Conservation (phyloP, 2,797 vertebrate genomes). For the Acanthurus tractus region DNA sequence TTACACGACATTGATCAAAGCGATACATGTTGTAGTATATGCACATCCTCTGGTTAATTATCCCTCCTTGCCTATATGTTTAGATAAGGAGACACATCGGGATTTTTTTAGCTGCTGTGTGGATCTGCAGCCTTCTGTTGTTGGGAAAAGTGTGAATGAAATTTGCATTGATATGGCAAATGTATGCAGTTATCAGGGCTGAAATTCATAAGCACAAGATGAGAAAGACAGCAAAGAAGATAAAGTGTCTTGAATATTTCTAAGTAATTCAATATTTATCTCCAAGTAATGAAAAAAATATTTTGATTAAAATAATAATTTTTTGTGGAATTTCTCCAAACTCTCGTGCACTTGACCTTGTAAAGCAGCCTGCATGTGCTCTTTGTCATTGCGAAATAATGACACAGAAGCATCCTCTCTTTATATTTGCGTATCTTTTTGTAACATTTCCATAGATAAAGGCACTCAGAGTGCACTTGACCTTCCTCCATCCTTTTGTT, state of each 20-base stretch:
- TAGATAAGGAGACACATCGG: constrained; percentile 21
- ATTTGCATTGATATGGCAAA: constrained; percentile 25
- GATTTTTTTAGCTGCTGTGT: constrained; percentile 13
- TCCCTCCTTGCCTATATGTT: constrained; percentile 33
- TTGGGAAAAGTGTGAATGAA: constrained; percentile 2
- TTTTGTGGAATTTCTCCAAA: constrained; percentile 14
- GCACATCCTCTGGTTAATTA: constrained; percentile 38
- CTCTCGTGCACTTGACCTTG: constrained; percentile 15
- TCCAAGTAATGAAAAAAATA: not conserved
- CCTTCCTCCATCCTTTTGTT: constrained; percentile 6
- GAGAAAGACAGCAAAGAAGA: not conserved
- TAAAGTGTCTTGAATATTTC: not conserved
- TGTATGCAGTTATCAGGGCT: not conserved
- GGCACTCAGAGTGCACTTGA: constrained; percentile 38
- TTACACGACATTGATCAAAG: constrained; percentile 50
- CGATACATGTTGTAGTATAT: constrained; percentile 41
- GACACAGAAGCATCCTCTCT: constrained; percentile 3
- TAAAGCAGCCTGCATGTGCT: not conserved
- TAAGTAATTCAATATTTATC: not conserved
- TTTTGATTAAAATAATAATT: not conserved
- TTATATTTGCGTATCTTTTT: constrained; percentile 11
- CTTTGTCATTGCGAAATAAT: not conserved
- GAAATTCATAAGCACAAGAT: not conserved
- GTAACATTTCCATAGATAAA: constrained; percentile 3
- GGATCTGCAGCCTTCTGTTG: constrained; percentile 15